Evolutionary conservation across 2,888 invertebrate genomes (phyloP), one percentile per base, ranked within the genome.

Genomic region (Mechanitis messenoides): DNA sequence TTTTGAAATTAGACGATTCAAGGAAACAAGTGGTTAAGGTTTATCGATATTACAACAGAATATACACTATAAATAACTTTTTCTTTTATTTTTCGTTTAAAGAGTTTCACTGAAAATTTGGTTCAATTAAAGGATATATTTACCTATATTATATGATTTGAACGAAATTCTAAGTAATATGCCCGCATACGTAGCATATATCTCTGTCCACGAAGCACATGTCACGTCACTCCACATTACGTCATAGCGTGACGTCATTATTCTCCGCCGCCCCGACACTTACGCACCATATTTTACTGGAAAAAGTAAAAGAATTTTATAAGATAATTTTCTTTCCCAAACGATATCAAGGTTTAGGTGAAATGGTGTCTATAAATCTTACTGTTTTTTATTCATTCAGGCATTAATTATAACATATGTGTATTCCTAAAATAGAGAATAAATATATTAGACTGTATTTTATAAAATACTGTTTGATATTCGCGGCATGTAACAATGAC

Each of bases 171-270:
- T 50, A 31, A 9, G 7, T 31, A 3, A 31, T 50, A 31, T 31
- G 2, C 31, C 3, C 31, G 20, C 50, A 50, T 31, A n/a, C 50
- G 31, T 31, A 11, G 31, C 33, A 63, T 63, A 55, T 35, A 46
- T 66, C 59, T 35, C 57, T 61, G 66, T 64, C 68, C 66, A 46
- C 53, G 59, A 56, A 54, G 55, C 54, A 54, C 66, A 55, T 60
- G 65, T 66, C 66, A 64, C 61, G 64, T 66, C 69, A 68, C 54
- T 64, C 57, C 62, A 63, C 58, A 66, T 73, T 71, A 73, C 72
- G 74, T 75, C 73, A 74, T 69, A 69, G 74, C 57, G 74, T 73
- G 75, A 77, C 77, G 79, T 79, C 83, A 81, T 83, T 77, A 79
- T 70, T 82, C 81, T 74, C 73, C 68, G 72, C 74, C 75, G 72